Conservation (phyloP, 1,140 invertebrate species). For the Seison nebaliae region DNA sequence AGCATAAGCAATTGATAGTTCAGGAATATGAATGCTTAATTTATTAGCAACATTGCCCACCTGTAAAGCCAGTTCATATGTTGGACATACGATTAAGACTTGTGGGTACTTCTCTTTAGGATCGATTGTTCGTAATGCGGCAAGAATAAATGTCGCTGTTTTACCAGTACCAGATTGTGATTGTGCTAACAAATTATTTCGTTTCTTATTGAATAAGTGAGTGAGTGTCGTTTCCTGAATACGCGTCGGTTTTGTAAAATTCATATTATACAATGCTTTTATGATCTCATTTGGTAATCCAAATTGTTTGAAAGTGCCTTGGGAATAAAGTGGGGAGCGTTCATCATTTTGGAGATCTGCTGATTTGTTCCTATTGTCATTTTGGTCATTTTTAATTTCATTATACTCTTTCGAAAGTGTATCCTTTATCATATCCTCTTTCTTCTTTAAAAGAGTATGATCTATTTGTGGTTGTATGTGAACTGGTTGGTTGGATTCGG, state of each 20-base stretch:
- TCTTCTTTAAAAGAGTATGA: too few species aligned
- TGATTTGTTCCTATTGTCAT: too few species aligned
- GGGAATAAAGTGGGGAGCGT: conserved; percentile 66
- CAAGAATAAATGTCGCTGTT: conserved; percentile 85
- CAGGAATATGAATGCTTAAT: conserved; percentile 37
- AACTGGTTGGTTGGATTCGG: too few species aligned
- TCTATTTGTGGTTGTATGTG: too few species aligned
- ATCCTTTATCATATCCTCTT: too few species aligned
- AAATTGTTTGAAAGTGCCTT: conserved; percentile 72
- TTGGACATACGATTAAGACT: conserved; percentile 59
- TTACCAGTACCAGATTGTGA: conserved; percentile 95
- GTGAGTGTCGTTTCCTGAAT: conserved; percentile 88
- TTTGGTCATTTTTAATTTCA: too few species aligned
- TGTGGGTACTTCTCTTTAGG: conserved; percentile 49
- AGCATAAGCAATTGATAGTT: too few species aligned
- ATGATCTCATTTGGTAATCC: conserved; percentile 64
- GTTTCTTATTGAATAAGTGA: conserved; percentile 65
- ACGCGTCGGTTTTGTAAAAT: conserved; percentile 83
- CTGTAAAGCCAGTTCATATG: conserved; percentile 60
- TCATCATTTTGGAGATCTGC: too few species aligned
- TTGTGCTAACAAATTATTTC: conserved; percentile 91
- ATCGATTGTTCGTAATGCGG: conserved; percentile 79
- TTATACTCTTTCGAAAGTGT: too few species aligned
- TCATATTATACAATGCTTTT: conserved; percentile 83
- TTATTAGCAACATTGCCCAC: conserved; percentile 59